Base-by-base conservation (phyloP, 2,797 vertebrate genomes). In the Gymnoscopelus braueri region DNA sequence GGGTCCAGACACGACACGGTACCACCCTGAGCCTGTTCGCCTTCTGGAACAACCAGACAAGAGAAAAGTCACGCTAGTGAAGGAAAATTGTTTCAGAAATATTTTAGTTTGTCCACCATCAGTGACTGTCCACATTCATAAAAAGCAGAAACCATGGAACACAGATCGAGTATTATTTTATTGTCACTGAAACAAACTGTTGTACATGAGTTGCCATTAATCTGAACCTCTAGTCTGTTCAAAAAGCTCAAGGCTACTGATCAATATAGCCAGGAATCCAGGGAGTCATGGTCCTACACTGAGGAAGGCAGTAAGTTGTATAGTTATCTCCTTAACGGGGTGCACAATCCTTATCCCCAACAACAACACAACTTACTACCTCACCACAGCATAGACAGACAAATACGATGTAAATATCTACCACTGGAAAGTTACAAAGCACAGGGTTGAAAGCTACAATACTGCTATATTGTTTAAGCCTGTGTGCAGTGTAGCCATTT, bases 321-420 rank as follows among this genome's bases (percentile, higher is more conserved):
- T 96, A 95, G 96, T 98, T 98, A 98, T 95, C 96, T 96, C 96
- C 95, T 91, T 81, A 91, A 82, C 87, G 93, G 95, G 95, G 92
- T 89, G 90, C 87, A 91, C 90, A 94, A 95, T 93, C 92, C 90
- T 94, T 89, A 93, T 93, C 95, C 95, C 96, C 95, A 95, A 94
- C 94, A 97, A 97, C 95, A 96, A 98, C 96, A 97, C 96, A 98
- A 97, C 96, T 96, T 96, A 97, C 96, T 98, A 97, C 96, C 96
- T 97, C 96, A 97, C 94, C 94, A 90, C 87, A 88, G 81, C 90
- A 89, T 67, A 91, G 87, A 84, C 86, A 71, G 49, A 54, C 69
- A 60, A 61, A 70, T 35, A 5, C 35, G 63, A 51, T 13, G 19
- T 11, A 1, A 75, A 39, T 8, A 39, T 39, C 63, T 23, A 35